Conservation (phyloP, 2,888 invertebrate species). For the Macaria liturata region DNA sequence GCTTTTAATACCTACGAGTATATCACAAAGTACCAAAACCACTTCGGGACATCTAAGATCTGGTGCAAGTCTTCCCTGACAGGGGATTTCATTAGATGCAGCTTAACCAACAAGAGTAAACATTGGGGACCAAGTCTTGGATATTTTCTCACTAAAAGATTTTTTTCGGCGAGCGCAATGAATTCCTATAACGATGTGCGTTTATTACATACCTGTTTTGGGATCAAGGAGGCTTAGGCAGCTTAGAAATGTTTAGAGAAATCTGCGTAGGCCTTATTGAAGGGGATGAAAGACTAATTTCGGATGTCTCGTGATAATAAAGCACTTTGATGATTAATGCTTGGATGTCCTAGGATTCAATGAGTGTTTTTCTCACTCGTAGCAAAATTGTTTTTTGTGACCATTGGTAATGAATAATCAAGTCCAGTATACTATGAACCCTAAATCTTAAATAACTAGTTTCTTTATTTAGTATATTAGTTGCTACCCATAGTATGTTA, state of each 20-base stretch:
- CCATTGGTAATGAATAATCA: too few species aligned
- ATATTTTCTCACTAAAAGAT: slow-evolving; percentile 70
- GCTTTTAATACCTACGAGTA: too few species aligned
- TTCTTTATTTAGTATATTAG: too few species aligned
- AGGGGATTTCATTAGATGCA: slow-evolving; percentile 83
- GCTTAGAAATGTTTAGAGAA: slow-evolving; percentile 16
- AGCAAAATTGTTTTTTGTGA: too few species aligned
- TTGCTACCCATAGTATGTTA: too few species aligned
- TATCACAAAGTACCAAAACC: slow-evolving; percentile 48
- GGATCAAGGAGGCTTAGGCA: slow-evolving; percentile 18
- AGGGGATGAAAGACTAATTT: slow-evolving; percentile 18
- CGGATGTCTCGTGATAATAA: slow-evolving; percentile 1
- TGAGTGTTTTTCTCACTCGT: background rate
- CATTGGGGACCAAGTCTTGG: slow-evolving; percentile 74
- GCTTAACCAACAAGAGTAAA: slow-evolving; percentile 78
- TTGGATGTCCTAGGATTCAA: background rate
- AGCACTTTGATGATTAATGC: background rate
- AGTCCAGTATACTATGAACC: too few species aligned
- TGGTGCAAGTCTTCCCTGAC: slow-evolving; percentile 76
- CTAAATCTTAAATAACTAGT: too few species aligned
- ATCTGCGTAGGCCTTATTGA: slow-evolving; percentile 4
- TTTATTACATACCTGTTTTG: slow-evolving; percentile 37
- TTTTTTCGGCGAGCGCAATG: slow-evolving; percentile 63
- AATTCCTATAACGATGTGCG: slow-evolving; percentile 60
- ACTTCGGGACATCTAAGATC: slow-evolving; percentile 43